phyloP scores from a whole-genome alignment of 2,888 invertebrate genomes.

The Cheilosia vulpina region DNA sequence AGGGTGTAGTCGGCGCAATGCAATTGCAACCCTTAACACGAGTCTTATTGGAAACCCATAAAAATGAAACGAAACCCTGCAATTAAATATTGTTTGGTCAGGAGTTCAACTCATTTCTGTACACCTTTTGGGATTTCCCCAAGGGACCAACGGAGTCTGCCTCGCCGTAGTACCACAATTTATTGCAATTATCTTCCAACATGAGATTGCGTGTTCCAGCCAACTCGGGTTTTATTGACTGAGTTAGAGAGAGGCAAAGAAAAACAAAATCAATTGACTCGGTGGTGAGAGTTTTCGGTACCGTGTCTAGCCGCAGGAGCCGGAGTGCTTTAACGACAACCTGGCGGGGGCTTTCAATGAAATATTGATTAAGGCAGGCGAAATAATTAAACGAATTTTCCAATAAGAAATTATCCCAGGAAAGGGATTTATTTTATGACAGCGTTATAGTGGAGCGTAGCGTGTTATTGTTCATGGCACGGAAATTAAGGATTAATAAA shows the following conservation, averaged over 20 bases:
- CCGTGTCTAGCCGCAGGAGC: constrained; percentile 54
- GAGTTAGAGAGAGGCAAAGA: constrained; percentile 17
- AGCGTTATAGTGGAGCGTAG: not conserved
- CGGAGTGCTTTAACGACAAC: constrained; percentile 40
- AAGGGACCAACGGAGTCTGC: constrained; percentile 33
- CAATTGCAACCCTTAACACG: constrained; percentile 34
- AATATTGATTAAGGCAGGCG: constrained; percentile 53
- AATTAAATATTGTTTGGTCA: constrained; percentile 57
- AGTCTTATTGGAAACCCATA: constrained; percentile 53
- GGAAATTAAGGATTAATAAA: not conserved
- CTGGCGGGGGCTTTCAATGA: constrained; percentile 19
- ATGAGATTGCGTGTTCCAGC: constrained; percentile 63
- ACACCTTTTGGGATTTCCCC: constrained; percentile 26
- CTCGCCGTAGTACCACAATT: constrained; percentile 36
- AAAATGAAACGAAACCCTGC: constrained; percentile 38
- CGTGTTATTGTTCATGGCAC: not conserved
- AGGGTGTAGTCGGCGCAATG: constrained; percentile 21
- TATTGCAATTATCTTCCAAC: constrained; percentile 67
- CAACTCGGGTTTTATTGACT: constrained; percentile 49
- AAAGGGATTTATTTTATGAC: constrained; percentile 27
- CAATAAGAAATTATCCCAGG: constrained; percentile 11
- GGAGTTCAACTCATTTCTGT: constrained; percentile 36
- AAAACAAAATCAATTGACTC: constrained; percentile 59
- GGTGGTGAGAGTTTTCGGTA: constrained; percentile 14
- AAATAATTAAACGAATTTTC: constrained; percentile 59